Conservation (phyloP, 1,140 invertebrate species). For the Parapsyche elsis region DNA sequence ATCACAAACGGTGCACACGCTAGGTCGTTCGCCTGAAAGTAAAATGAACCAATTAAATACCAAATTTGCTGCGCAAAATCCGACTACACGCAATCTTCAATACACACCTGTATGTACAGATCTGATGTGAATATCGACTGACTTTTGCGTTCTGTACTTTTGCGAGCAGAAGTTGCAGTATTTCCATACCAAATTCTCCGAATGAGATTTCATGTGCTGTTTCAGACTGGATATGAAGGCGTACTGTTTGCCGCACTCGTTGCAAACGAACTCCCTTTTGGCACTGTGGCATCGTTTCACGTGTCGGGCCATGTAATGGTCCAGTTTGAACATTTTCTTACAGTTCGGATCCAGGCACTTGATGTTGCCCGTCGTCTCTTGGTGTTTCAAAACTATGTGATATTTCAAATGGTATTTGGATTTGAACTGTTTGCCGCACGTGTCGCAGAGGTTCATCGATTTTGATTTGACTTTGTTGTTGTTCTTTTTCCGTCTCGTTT, state of each 20-base stretch:
- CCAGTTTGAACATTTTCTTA: conserved; percentile 59
- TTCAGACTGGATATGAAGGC: conserved; percentile 62
- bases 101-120: conserved; percentile 65
- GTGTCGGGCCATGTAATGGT: conserved; percentile 63
- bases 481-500: conserved; percentile 22
- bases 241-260: conserved; percentile 61
- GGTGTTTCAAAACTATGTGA: conserved; percentile 52
- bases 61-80: too few species aligned
- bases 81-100: too few species aligned
- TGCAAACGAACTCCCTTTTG: conserved; percentile 61
- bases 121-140: conserved; percentile 64
- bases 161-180: conserved; percentile 64
- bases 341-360: conserved; percentile 59
- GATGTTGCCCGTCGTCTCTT: conserved; percentile 49
- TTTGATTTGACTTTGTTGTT: conserved; percentile 48
- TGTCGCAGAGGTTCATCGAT: conserved; percentile 50
- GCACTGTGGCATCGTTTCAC: conserved; percentile 61
- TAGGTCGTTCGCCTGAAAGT: conserved; percentile 62
- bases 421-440: conserved; percentile 53
- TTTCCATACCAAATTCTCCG: conserved; percentile 60
- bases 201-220: conserved; percentile 62
- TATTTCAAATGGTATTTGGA: conserved; percentile 53
- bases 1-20: conserved; percentile 62
- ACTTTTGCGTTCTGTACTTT: conserved; percentile 63
- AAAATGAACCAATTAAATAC: not conserved